Evolutionary conservation across 1,140 invertebrate genomes (phyloP).

Genomic region (Octopus bimaculoides): DNA sequence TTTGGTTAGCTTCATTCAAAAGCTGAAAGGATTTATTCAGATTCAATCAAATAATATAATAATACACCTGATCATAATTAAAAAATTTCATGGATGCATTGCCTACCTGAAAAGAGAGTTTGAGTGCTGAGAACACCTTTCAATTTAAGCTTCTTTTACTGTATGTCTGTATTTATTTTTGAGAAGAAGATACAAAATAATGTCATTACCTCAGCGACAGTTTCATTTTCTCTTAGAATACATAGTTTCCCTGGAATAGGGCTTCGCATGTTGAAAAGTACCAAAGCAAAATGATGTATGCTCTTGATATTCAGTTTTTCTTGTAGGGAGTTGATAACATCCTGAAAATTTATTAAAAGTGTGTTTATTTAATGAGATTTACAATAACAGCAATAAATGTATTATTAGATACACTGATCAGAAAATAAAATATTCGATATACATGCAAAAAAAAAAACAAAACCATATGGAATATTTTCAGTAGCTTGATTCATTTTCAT

Average conservation of each 20-base stretch:
- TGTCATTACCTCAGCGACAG: slow-evolving; percentile 74
- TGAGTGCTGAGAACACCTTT: too few relatives aligned
- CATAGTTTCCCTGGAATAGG: slow-evolving; percentile 79
- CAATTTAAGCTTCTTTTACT: too few relatives aligned
- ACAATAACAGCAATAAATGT: slow-evolving; percentile 1
- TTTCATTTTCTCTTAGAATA: slow-evolving; percentile 78
- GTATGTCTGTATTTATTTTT: too few relatives aligned
- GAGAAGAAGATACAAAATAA: background rate
- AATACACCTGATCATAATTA: too few relatives aligned
- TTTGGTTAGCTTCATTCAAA: too few relatives aligned
- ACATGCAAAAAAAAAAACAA: slow-evolving; percentile 2
- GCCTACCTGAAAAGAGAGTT: too few relatives aligned
- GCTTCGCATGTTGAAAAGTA: slow-evolving; percentile 86
- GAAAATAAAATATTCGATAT: too few relatives aligned
- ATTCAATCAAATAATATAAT: too few relatives aligned
- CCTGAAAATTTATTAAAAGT: slow-evolving; percentile 54
- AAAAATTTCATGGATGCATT: too few relatives aligned
- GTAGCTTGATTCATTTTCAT: background rate
- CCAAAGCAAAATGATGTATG: slow-evolving; percentile 81
- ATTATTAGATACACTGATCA: background rate
- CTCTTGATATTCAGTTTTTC: slow-evolving; percentile 80
- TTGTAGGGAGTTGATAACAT: slow-evolving; percentile 80
- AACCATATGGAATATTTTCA: background rate
- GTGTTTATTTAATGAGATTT: background rate
- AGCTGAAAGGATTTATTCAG: too few relatives aligned